Conservation (phyloP, 2,113 vertebrate genomes). For the Notothenia rossii region DNA sequence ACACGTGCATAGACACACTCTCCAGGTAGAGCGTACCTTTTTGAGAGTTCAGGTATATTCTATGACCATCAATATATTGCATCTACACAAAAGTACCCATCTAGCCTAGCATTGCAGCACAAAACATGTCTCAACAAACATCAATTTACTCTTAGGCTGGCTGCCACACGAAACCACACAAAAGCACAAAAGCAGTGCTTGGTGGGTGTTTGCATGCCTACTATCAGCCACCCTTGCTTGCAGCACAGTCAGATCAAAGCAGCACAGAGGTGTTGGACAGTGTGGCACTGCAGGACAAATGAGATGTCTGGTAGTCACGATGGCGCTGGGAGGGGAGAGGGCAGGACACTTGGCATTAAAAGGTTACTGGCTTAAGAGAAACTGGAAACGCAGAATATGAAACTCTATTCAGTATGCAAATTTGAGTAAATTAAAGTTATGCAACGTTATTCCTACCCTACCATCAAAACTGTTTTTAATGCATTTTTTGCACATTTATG, state of each 20-base stretch:
- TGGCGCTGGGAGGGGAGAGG: slow-evolving; percentile 27
- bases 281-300: slow-evolving; percentile 43
- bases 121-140: neutral
- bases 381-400: neutral
- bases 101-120: neutral
- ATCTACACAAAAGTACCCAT: neutral
- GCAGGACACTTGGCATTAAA: neutral
- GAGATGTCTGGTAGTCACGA: slow-evolving; percentile 49
- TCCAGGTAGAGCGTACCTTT: slow-evolving; percentile 10
- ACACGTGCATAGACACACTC: neutral
- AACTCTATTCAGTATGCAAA: neutral
- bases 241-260: slow-evolving; percentile 47
- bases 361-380: neutral
- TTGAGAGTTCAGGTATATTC: neutral
- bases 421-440: neutral
- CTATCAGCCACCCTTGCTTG: neutral
- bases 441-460: neutral
- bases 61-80: neutral
- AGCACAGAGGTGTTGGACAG: slow-evolving; percentile 57
- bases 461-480: neutral
- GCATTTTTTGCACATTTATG: neutral
- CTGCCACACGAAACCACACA: neutral
- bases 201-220: neutral
- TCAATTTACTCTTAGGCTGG: neutral
- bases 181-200: neutral